Evolutionary conservation across 2,888 invertebrate genomes (phyloP), one percentile per base, ranked within the genome.

Genomic region (Eupithecia insigniata): DNA sequence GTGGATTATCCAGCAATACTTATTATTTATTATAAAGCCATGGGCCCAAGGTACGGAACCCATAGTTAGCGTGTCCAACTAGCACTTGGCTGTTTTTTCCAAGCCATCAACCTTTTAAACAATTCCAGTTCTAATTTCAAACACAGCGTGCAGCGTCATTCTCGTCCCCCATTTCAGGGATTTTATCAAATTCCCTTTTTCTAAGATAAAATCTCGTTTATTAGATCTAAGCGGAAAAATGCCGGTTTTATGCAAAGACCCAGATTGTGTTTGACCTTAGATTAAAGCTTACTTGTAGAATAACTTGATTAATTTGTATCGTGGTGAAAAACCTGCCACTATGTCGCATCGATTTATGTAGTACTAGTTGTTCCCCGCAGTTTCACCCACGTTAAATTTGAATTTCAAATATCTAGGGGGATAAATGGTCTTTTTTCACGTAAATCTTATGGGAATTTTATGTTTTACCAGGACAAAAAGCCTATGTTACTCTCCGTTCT

Each of bases 181-280:
- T 66, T 72, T 66, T 30, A 62, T 62, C 36, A 66, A 72, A 66
- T 66, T 66, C 61, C 46, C 26, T 36, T 36, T 66, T 72, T 69
- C 66, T 66, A 36, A 66, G 62, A 66, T 61, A 69, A 36, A 69
- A 61, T 72, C 61, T 69, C 39, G 66, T 69, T 72, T 69, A 66
- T 69, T 69, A 66, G 60, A 51, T 69, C 69, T 61, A 58, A 69
- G 72, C 16, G 18, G 34, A 26, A 62, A 69, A 51, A 18, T 22
- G 12, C 64, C 14, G 46, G 62, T 46, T 70, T 70, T 73, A 70
- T 65, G 67, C 22, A 67, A 67, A 28, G 58, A 16, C 67, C 64
- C 43, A 65, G 55, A 43, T 46, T 68, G 61, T 32, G 22, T 22
- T 62, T 62, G 36, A 36, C 36, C 62, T 36, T 62, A 36, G 3